phyloP scores from a whole-genome alignment of 2,113 vertebrate genomes.

The Aphyosemion australe region DNA sequence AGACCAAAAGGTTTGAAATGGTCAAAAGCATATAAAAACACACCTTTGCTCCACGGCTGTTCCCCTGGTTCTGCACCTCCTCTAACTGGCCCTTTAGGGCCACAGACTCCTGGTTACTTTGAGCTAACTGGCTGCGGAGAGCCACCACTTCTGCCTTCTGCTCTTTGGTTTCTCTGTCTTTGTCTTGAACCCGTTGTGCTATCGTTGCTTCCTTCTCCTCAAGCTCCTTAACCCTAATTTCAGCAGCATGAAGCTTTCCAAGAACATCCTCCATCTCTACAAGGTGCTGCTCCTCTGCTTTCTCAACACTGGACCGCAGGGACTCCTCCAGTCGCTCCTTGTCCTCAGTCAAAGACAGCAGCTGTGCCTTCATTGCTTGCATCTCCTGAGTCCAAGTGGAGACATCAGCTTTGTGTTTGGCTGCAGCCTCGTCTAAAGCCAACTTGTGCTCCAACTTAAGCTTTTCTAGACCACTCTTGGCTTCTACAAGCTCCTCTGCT shows the following conservation, averaged over 20 bases:
- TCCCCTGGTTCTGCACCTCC: slow-evolving; percentile 80
- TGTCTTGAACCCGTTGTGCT: slow-evolving; percentile 79
- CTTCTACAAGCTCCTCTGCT: slow-evolving; percentile 81
- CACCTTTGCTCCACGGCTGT: slow-evolving; percentile 85
- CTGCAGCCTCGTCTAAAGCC: slow-evolving; percentile 76
- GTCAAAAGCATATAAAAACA: slow-evolving; percentile 74
- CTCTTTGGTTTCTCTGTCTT: slow-evolving; percentile 79
- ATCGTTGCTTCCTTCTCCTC: slow-evolving; percentile 81
- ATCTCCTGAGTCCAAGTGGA: slow-evolving; percentile 74
- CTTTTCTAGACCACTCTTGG: slow-evolving; percentile 86
- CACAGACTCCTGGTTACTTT: slow-evolving; percentile 86
- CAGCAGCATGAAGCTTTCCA: slow-evolving; percentile 89
- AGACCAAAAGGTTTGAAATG: too few species aligned
- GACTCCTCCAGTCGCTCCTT: slow-evolving; percentile 86
- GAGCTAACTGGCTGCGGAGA: slow-evolving; percentile 82
- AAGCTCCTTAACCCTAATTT: slow-evolving; percentile 91
- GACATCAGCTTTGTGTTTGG: slow-evolving; percentile 77
- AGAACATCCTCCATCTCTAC: slow-evolving; percentile 96
- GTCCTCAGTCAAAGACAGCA: slow-evolving; percentile 81
- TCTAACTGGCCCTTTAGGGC: slow-evolving; percentile 83
- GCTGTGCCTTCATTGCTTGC: slow-evolving; percentile 76
- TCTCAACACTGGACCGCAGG: slow-evolving; percentile 84
- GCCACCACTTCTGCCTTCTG: slow-evolving; percentile 82
- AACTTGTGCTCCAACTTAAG: slow-evolving; percentile 82
- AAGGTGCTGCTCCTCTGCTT: slow-evolving; percentile 92